Conservation (phyloP, 2,113 vertebrate genomes). For the Vombatus ursinus region DNA sequence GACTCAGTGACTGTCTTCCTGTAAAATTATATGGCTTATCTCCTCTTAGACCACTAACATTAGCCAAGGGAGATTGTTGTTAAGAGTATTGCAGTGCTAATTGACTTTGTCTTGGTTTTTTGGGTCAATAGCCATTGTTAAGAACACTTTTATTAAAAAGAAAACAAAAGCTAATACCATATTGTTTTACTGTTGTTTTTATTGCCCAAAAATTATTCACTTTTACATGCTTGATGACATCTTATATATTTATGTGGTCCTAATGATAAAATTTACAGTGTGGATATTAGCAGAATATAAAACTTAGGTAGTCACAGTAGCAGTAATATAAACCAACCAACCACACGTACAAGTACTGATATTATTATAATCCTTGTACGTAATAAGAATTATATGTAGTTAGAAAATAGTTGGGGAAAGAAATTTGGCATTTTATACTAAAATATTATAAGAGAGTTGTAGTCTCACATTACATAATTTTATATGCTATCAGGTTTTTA, state of each 20-base stretch:
- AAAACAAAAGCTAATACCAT: not conserved
- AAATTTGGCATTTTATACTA: conserved; percentile 27
- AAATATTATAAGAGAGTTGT: conserved; percentile 8
- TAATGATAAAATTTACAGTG: conserved; percentile 9
- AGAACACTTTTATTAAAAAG: conserved; percentile 50
- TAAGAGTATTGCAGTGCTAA: conserved; percentile 59
- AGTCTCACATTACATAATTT: conserved; percentile 3
- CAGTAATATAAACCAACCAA: conserved; percentile 39
- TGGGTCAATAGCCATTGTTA: conserved; percentile 56
- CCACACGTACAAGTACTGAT: not conserved
- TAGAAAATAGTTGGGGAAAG: conserved; percentile 35
- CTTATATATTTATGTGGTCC: conserved; percentile 8
- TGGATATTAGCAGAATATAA: not conserved
- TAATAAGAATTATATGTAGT: conserved; percentile 33
- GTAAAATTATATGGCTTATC: conserved; percentile 80
- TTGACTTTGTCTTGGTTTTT: conserved; percentile 64
- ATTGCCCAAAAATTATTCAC: not conserved
- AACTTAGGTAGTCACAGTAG: conserved; percentile 13
- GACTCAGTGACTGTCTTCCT: conserved; percentile 78
- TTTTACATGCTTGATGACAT: conserved; percentile 36
- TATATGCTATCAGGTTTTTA: not conserved
- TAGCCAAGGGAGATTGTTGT: conserved; percentile 72
- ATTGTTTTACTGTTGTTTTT: conserved; percentile 40
- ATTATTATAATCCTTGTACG: not conserved
- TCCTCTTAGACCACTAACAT: conserved; percentile 75